Conservation (phyloP, 2,113 vertebrate species). For the Peromyscus maniculatus region DNA sequence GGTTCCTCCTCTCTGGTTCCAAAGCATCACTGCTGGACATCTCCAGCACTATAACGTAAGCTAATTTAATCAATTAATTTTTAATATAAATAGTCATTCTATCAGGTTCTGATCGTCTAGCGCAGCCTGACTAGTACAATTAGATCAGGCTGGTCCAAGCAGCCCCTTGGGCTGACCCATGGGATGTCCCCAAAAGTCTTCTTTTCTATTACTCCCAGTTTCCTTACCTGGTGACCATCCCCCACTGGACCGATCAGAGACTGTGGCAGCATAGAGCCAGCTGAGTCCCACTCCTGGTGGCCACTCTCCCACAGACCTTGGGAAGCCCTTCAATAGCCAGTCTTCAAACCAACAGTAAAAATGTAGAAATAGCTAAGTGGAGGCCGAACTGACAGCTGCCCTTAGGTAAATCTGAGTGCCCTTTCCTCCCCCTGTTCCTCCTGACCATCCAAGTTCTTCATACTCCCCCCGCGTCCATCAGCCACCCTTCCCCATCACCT, state of each 20-base stretch:
- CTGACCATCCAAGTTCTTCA: neutral
- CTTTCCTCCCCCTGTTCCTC: neutral
- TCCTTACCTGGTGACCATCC: neutral
- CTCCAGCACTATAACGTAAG: neutral
- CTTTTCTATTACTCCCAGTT: rapidly evolving
- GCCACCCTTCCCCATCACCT: neutral
- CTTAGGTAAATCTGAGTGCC: neutral
- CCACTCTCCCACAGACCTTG: neutral
- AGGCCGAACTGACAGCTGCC: neutral
- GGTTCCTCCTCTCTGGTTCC: neutral
- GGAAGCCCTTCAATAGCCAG: neutral
- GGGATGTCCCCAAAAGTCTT: rapidly evolving
- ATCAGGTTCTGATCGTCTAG: neutral
- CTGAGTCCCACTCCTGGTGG: neutral
- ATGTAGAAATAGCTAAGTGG: neutral
- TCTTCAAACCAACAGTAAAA: neutral
- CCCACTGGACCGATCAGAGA: neutral
- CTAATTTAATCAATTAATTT: neutral
- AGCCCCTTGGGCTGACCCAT: rapidly evolving
- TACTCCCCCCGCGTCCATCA: too few relatives aligned
- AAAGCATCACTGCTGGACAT: neutral
- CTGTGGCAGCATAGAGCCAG: rapidly evolving
- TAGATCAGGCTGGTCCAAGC: rapidly evolving
- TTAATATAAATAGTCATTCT: neutral
- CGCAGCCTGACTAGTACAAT: neutral